Evolutionary conservation across 2,888 invertebrate species (phyloP).

Genomic region (Eueremaeus valkanovi): DNA sequence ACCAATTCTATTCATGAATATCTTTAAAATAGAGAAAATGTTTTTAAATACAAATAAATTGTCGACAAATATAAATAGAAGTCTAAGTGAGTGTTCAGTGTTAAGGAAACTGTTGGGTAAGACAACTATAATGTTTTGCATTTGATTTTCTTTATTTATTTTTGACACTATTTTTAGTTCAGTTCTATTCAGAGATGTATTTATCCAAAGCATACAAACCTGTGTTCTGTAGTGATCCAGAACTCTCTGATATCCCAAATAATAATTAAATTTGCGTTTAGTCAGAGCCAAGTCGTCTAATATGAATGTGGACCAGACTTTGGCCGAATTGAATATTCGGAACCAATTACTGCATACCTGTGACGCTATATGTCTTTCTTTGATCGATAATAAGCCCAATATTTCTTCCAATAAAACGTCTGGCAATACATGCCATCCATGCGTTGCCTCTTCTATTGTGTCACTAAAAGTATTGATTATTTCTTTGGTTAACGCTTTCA

Average conservation of each 20-base stretch:
- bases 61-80: not conserved
- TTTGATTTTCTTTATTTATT: too few species aligned
- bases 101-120: not conserved
- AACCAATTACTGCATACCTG: conserved; percentile 56
- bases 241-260: conserved; percentile 73
- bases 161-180: not conserved
- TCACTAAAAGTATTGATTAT: not conserved
- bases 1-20: conserved; percentile 62
- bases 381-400: conserved; percentile 64
- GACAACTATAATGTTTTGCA: too few species aligned
- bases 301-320: conserved; percentile 70
- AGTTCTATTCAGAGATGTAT: not conserved
- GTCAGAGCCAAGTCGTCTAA: conserved; percentile 69
- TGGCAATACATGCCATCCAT: conserved; percentile 64
- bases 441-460: not conserved
- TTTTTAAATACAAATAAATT: too few species aligned
- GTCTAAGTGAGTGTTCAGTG: too few species aligned
- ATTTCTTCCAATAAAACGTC: conserved; percentile 69
- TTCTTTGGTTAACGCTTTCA: not conserved
- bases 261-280: conserved; percentile 70
- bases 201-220: conserved; percentile 55
- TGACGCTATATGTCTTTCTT: conserved; percentile 69
- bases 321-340: conserved; percentile 65
- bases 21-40: not conserved
- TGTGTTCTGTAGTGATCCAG: conserved; percentile 70